A percentile compares a stretch with the other conserved stretches of the same genome.
These are phyloP conservation scores for Panzeria rudis DNA, from an alignment of 2,888 invertebrate species.

Conservation along the genomic window DNA sequence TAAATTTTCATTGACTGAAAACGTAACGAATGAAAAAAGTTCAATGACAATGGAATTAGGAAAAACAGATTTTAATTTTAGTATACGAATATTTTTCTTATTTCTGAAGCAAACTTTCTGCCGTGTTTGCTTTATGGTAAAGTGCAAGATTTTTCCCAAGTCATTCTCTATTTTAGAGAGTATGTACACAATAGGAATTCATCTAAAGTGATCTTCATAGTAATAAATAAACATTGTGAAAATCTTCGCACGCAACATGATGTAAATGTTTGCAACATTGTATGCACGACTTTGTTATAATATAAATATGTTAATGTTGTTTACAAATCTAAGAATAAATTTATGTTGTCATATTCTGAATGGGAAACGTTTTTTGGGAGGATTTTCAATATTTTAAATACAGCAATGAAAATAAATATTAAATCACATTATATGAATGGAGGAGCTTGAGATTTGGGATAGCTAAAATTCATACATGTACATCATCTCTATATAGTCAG, in stretches of 20 bases:
- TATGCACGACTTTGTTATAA: slow-evolving; percentile 2
- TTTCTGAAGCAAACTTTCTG: not conserved
- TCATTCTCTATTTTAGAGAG: slow-evolving; percentile 19
- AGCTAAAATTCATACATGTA: too few species aligned
- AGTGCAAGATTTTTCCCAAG: slow-evolving; percentile 21
- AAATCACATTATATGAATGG: too few species aligned
- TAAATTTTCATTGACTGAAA: slow-evolving; percentile 70
- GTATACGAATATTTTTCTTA: too few species aligned
- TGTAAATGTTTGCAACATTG: slow-evolving; percentile 53
- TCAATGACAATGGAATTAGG: slow-evolving; percentile 59
- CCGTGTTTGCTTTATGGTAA: not conserved
- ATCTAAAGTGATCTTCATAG: slow-evolving; percentile 45
- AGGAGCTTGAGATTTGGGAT: too few species aligned
- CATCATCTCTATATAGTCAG: too few species aligned
- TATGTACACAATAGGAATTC: slow-evolving; percentile 40
- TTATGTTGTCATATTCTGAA: not conserved
- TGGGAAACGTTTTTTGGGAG: too few species aligned
- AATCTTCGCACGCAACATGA: slow-evolving; percentile 49
- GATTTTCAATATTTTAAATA: not conserved
- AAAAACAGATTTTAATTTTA: slow-evolving; percentile 45
- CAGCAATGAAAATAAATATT: too few species aligned
- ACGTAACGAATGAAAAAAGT: slow-evolving; percentile 47
- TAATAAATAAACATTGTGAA: slow-evolving; percentile 59
- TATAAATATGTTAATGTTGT: slow-evolving; percentile 34
- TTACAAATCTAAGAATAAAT: slow-evolving; percentile 2